A percentile compares a stretch with the other conserved stretches of the same genome.
Conservation (phyloP, 2,888 invertebrate genomes). For the Frankliniella intonsa region DNA sequence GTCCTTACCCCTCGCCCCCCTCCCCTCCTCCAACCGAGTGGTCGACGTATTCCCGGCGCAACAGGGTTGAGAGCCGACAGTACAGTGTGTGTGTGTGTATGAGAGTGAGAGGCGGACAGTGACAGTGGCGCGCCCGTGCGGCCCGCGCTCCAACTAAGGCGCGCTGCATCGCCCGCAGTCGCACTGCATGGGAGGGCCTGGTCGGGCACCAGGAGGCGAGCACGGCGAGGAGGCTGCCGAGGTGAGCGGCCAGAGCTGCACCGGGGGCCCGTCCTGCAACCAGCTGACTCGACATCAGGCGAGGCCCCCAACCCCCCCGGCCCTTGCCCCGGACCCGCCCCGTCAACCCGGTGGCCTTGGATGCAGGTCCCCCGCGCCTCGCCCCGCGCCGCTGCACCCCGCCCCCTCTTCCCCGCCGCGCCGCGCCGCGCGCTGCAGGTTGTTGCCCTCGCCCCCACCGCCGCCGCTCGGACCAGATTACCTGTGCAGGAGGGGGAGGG, state of each 20-base stretch:
- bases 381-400: background rate
- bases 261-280: background rate
- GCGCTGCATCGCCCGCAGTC: background rate
- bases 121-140: background rate
- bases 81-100: too few relatives aligned
- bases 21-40: too few relatives aligned
- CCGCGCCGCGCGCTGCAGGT: slow-evolving; percentile 1
- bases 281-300: background rate
- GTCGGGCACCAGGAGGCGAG: background rate
- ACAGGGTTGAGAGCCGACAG: too few relatives aligned
- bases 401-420: background rate
- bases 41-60: too few relatives aligned
- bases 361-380: background rate
- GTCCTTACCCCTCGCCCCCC: too few relatives aligned
- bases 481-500: background rate
- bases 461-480: background rate
- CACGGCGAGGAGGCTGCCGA: background rate
- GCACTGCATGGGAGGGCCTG: background rate
- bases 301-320: background rate
- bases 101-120: background rate
- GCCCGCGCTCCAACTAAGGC: background rate
- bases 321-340: background rate
- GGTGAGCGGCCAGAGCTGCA: background rate
- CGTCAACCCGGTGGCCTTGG: background rate
- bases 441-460: background rate